These are phyloP conservation scores for Paraescarpia echinospica DNA, from an alignment of 1,140 invertebrate species.

Conservation along the genomic window DNA sequence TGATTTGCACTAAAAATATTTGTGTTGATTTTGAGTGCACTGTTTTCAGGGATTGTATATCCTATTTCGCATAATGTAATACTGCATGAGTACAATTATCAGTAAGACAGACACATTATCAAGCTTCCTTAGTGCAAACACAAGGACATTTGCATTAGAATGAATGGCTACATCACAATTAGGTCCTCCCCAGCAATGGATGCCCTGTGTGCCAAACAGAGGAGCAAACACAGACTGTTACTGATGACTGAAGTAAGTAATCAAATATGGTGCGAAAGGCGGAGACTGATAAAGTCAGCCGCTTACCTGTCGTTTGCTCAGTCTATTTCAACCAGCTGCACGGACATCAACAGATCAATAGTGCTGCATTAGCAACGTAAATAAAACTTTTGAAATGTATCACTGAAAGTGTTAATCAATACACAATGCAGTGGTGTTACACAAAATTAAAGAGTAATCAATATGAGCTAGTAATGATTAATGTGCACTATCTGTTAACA, in stretches of 20 bases:
- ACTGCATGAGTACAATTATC: neutral
- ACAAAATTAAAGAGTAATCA: neutral
- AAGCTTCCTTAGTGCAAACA: neutral
- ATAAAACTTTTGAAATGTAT: neutral
- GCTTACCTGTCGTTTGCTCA: neutral
- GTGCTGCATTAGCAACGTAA: neutral
- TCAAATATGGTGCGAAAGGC: neutral
- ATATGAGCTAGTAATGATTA: neutral
- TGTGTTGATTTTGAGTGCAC: too few relatives aligned
- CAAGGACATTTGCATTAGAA: neutral
- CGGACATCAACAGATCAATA: neutral
- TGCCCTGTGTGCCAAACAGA: neutral
- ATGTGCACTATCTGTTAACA: neutral
- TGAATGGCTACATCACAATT: neutral
- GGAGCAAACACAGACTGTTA: neutral
- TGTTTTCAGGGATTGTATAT: too few relatives aligned
- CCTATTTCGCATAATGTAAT: too few relatives aligned
- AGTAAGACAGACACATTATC: neutral
- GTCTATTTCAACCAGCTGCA: neutral
- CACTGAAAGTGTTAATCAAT: neutral
- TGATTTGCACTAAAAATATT: too few relatives aligned
- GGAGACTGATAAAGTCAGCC: neutral
- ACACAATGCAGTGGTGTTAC: neutral
- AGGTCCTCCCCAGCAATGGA: neutral
- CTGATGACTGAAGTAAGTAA: neutral